Percentiles rank a stretch among this genome's conserved stretches.
These are phyloP conservation scores for Rallus crepitans DNA, from an alignment of 2,797 vertebrate genomes.

Conservation along the genomic window DNA sequence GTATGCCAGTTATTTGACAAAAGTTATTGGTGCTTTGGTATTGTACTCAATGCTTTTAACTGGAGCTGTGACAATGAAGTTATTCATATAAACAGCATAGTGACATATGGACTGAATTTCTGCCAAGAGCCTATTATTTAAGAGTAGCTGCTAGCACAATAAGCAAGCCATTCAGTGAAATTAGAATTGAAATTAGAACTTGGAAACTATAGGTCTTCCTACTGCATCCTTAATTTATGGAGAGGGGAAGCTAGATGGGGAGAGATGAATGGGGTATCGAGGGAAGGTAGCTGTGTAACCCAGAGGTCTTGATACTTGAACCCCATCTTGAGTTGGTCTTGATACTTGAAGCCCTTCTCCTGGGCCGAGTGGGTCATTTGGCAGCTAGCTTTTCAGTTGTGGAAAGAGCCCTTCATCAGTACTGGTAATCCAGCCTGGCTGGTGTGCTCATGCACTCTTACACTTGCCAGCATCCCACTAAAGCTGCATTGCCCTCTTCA, in stretches of 20 bases:
- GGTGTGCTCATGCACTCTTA: background rate
- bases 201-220: background rate
- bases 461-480: background rate
- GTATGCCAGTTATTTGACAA: background rate
- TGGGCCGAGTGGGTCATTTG: background rate
- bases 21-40: conserved; percentile 9
- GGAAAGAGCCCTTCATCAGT: background rate
- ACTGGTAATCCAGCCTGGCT: background rate
- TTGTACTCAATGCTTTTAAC: background rate
- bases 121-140: background rate
- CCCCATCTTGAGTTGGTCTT: background rate
- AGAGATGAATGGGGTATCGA: background rate
- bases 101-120: background rate
- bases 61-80: background rate
- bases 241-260: background rate
- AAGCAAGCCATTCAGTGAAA: background rate
- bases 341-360: background rate
- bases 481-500: background rate
- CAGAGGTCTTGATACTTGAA: background rate
- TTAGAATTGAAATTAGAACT: background rate
- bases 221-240: background rate
- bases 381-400: background rate
- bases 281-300: background rate
- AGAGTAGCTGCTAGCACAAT: background rate
- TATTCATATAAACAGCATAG: background rate